Percentiles rank a stretch among this genome's conserved stretches.
Evolutionary conservation across 2,888 invertebrate species (phyloP).

Genomic region (Blera fallax): DNA sequence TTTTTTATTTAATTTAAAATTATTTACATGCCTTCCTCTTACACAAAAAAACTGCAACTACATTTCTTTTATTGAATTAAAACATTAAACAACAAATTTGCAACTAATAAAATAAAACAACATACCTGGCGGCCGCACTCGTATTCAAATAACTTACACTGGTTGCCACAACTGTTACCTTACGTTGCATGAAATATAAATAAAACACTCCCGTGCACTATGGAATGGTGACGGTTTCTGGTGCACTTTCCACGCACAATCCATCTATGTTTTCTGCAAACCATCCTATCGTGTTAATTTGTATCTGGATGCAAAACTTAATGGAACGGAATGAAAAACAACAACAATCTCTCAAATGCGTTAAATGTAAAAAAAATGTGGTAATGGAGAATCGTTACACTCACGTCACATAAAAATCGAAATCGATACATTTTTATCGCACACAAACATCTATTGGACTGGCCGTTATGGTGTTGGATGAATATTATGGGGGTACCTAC

Average conservation of each 20-base stretch:
- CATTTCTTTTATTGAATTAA: slow-evolving; percentile 47
- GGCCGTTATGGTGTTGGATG: slow-evolving; percentile 28
- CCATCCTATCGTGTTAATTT: slow-evolving; percentile 31
- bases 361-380: slow-evolving; percentile 29
- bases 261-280: slow-evolving; percentile 25
- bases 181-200: slow-evolving; percentile 36
- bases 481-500: slow-evolving; percentile 25
- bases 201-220: background rate
- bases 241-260: slow-evolving; percentile 7
- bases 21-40: slow-evolving; percentile 64
- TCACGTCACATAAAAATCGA: slow-evolving; percentile 31
- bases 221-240: slow-evolving; percentile 17
- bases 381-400: slow-evolving; percentile 44
- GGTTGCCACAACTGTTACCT: slow-evolving; percentile 26
- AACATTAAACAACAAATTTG: slow-evolving; percentile 48
- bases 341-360: slow-evolving; percentile 23
- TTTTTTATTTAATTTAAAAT: slow-evolving; percentile 52
- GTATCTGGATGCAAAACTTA: slow-evolving; percentile 49
- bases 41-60: slow-evolving; percentile 44
- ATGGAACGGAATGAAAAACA: slow-evolving; percentile 58
- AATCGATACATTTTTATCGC: slow-evolving; percentile 50
- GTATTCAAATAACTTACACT: slow-evolving; percentile 57
- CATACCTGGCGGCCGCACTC: slow-evolving; percentile 35
- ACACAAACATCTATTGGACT: slow-evolving; percentile 48
- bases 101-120: slow-evolving; percentile 21